These are phyloP conservation scores for Spisula subtruncata DNA, from an alignment of 2,888 invertebrate species.

Conservation along the genomic window DNA sequence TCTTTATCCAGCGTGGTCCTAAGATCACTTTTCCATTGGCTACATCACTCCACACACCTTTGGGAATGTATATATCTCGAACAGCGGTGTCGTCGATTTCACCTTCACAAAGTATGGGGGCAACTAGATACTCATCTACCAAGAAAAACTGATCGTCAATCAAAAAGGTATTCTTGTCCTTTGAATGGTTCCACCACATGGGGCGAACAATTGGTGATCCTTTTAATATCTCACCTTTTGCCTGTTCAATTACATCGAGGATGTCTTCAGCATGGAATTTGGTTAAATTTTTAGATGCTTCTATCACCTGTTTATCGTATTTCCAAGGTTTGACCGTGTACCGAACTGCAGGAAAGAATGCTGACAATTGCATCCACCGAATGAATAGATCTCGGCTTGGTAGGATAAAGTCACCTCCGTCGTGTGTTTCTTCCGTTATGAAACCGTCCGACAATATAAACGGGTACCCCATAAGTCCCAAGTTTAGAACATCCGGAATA, in stretches of 20 bases:
- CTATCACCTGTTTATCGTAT: conserved; percentile 91
- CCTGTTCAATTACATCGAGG: conserved; percentile 93
- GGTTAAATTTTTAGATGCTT: conserved; percentile 64
- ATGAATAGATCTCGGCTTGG: conserved; percentile 89
- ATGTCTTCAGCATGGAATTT: conserved; percentile 87
- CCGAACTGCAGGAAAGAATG: conserved; percentile 96
- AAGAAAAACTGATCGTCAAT: conserved; percentile 83
- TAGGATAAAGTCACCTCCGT: conserved; percentile 24
- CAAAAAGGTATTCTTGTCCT: conserved; percentile 71
- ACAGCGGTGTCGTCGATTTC: conserved; percentile 51
- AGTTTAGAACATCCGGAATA: conserved; percentile 92
- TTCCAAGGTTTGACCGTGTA: conserved; percentile 96
- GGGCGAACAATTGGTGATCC: conserved; percentile 89
- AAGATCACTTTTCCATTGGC: conserved; percentile 67
- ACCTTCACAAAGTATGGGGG: conserved; percentile 81
- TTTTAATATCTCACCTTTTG: conserved; percentile 90
- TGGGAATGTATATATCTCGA: conserved; percentile 81
- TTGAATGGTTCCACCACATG: conserved; percentile 81
- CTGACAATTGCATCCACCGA: conserved; percentile 94
- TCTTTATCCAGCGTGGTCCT: conserved; percentile 71
- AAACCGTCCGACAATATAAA: conserved; percentile 97
- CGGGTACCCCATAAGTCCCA: conserved; percentile 93
- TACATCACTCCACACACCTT: conserved; percentile 93
- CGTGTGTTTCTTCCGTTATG: conserved; percentile 88
- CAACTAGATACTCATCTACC: conserved; percentile 80